phyloP scores from a whole-genome alignment of 1,140 invertebrate species.

The Rhopalosiphum maidis region DNA sequence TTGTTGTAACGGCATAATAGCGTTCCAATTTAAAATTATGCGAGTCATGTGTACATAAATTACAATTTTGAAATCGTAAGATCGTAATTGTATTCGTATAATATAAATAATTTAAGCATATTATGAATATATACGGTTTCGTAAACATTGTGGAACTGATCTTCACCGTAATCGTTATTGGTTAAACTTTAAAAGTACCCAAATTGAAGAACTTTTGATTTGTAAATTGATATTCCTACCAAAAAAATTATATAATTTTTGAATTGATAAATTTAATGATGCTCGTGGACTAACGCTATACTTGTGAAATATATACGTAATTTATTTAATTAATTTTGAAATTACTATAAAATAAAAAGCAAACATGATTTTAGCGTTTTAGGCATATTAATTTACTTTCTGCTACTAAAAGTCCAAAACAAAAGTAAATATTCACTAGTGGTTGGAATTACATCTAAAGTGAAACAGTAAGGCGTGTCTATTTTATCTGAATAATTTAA shows the following conservation, averaged over 20 bases:
- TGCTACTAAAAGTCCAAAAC: neutral
- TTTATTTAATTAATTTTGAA: neutral
- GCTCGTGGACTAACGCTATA: neutral
- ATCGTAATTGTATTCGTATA: too few species aligned
- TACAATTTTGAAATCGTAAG: neutral
- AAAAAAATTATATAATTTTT: neutral
- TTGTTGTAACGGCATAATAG: neutral
- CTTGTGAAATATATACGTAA: neutral
- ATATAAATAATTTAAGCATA: too few species aligned
- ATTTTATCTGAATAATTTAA: neutral
- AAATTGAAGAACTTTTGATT: neutral
- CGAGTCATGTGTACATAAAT: neutral
- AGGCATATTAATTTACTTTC: neutral
- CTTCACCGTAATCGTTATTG: neutral
- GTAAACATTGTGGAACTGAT: too few species aligned
- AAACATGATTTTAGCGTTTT: neutral
- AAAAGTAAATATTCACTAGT: neutral
- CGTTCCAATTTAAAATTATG: neutral
- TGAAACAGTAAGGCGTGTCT: neutral
- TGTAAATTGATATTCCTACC: neutral
- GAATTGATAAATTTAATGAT: neutral
- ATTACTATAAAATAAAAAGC: neutral
- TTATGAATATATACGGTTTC: too few species aligned
- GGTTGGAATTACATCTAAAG: neutral
- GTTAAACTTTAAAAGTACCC: neutral